phyloP scores from a whole-genome alignment of 2,888 invertebrate species.

The Schrankia costaestrigalis region DNA sequence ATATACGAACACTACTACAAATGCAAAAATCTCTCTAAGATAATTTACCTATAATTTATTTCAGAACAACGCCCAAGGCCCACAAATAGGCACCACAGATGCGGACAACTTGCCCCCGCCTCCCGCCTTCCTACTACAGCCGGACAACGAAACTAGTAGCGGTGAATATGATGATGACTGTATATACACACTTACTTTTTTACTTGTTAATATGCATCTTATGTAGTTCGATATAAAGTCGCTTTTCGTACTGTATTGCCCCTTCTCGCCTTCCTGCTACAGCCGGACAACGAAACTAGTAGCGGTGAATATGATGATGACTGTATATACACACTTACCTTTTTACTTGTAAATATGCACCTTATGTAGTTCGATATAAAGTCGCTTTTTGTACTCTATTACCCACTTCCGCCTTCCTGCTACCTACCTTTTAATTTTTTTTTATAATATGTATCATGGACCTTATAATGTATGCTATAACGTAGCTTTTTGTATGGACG shows the following conservation, averaged over 20 bases:
- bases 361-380: no score
- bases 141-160: slow-evolving; percentile 50
- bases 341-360: not conserved
- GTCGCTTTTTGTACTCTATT: no score
- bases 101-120: slow-evolving; percentile 86
- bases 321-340: slow-evolving; percentile 18
- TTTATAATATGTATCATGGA: not conserved
- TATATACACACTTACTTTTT: slow-evolving; percentile 12
- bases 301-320: slow-evolving; percentile 39
- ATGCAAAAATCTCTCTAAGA: not conserved
- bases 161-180: slow-evolving; percentile 38
- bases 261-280: slow-evolving; percentile 88
- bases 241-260: no score
- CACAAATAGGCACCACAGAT: slow-evolving; percentile 43
- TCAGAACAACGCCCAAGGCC: slow-evolving; percentile 52
- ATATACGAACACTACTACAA: not conserved
- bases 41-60: slow-evolving; percentile 14
- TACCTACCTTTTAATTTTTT: slow-evolving; percentile 52
- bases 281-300: slow-evolving; percentile 63
- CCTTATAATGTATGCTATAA: no score
- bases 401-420: slow-evolving; percentile 89
- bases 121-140: slow-evolving; percentile 87
- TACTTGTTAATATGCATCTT: not conserved
- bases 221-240: no score
- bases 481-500: no score